Evolutionary conservation across 2,797 vertebrate genomes (phyloP), one percentile per base, ranked within the genome.

Genomic region (Thunnus albacares): DNA sequence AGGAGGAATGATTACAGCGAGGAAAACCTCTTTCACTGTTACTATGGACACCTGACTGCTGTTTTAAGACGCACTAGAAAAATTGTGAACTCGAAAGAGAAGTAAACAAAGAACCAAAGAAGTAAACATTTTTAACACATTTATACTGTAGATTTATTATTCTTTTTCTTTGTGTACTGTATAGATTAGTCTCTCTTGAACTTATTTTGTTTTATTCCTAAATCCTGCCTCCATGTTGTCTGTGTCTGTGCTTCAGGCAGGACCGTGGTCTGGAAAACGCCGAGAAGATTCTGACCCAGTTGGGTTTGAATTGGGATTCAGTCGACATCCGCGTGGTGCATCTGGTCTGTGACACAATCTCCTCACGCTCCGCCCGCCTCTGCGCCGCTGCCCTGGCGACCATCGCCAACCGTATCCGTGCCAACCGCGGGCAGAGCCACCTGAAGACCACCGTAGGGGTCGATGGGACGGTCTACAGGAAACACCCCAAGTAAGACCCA

Each of bases 331-430:
- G 64, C 5, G 73, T 91, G 0, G 94, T 96, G 62, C 92, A 90
- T 73, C 67, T 90, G 6, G 85, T 96, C 58, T 97, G 97, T 38
- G 71, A 72, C 18, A 91, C 83, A 0, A 75, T 97, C 26, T 92
- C 95, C 35, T 87, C 86, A 0, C 95, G 96, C 0, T 95, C 97
- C 0, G 96, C 96, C 1, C 17, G 59, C 0, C 95, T 97, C 69
- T 96, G 96, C 0, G 96, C 93, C 0, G 89, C 96, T 0, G 96
- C 95, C 75, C 90, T 98, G 87, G 94, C 95, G 0, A 95, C 96
- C 1, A 38, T 98, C 56, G 90, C 90, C 69, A 90, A 90, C 79
- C 93, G 79, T 24, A 96, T 97, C 67, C 90, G 94, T 45, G 75
- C 6, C 38, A 95, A 88, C 92, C 90, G 92, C 0, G 73, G 91